Conservation (phyloP, 2,888 invertebrate genomes). For the Synanthedon vespiformis region DNA sequence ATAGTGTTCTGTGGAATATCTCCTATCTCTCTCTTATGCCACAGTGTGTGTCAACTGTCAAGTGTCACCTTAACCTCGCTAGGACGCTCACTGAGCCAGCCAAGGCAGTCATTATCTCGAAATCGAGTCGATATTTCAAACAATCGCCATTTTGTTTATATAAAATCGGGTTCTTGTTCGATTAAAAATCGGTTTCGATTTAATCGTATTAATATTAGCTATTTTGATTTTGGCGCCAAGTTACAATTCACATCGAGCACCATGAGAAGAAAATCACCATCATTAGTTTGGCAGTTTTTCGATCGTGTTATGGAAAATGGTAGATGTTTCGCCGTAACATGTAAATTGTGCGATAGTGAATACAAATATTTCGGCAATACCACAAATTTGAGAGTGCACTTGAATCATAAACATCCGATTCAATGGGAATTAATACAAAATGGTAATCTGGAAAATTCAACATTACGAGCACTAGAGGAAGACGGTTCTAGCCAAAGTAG, state of each 20-base stretch:
- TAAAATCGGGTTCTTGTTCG: constrained; percentile 46
- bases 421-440: constrained; percentile 58
- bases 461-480: constrained; percentile 15
- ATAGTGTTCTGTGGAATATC: background rate
- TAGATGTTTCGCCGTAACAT: constrained; percentile 50
- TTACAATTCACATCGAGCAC: constrained; percentile 10
- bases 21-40: too few relatives aligned
- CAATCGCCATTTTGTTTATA: constrained; percentile 13
- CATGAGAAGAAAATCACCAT: constrained; percentile 17
- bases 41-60: too few relatives aligned
- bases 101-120: too few relatives aligned
- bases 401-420: constrained; percentile 56
- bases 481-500: background rate
- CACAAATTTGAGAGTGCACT: constrained; percentile 52
- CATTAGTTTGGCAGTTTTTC: constrained; percentile 59
- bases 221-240: constrained; percentile 40
- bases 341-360: constrained; percentile 58
- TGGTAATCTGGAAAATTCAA: constrained; percentile 38
- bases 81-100: background rate
- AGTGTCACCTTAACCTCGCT: too few relatives aligned
- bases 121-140: background rate
- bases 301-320: constrained; percentile 46
- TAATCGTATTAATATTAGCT: background rate
- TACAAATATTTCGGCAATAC: constrained; percentile 64
- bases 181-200: constrained; percentile 32